Evolutionary conservation across 1,140 invertebrate species (phyloP).

Genomic region (Andricus grossulariae): DNA sequence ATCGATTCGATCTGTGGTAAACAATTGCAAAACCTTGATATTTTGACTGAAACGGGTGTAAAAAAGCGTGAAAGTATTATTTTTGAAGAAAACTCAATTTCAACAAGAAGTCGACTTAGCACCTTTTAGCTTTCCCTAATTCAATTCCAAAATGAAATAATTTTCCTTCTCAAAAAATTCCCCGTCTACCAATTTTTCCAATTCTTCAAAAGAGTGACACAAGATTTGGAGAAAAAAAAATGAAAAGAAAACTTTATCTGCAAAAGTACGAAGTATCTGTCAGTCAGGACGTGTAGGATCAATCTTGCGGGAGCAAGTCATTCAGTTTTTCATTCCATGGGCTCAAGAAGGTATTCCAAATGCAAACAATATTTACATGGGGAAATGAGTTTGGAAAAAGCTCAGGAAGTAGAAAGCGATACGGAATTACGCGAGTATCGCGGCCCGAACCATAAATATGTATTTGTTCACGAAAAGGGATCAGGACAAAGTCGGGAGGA

Average conservation of each 20-base stretch:
- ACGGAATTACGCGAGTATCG: conserved; percentile 36
- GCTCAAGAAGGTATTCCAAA: conserved; percentile 15
- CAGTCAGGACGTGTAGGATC: not conserved
- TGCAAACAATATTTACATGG: conserved; percentile 69
- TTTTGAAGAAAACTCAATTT: no score
- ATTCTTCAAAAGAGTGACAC: not conserved
- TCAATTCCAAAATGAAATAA: no score
- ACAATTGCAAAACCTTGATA: no score
- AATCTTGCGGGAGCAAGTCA: not conserved
- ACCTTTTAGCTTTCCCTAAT: no score
- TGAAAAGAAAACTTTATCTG: not conserved
- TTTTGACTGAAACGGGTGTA: no score
- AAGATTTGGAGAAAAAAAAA: not conserved
- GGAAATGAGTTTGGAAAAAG: conserved; percentile 69
- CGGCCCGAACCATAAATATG: conserved; percentile 55
- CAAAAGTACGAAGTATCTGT: not conserved
- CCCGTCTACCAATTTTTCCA: not conserved
- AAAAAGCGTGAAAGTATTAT: no score
- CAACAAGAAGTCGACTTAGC: no score
- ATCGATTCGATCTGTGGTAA: no score
- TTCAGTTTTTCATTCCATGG: conserved; percentile 6
- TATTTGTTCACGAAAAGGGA: conserved; percentile 28
- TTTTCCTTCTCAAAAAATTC: no score
- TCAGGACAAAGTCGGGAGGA: not conserved
- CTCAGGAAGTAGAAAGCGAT: conserved; percentile 58